phyloP scores from a whole-genome alignment of 2,888 invertebrate genomes.

The Sinopyrophorus schimmeli region DNA sequence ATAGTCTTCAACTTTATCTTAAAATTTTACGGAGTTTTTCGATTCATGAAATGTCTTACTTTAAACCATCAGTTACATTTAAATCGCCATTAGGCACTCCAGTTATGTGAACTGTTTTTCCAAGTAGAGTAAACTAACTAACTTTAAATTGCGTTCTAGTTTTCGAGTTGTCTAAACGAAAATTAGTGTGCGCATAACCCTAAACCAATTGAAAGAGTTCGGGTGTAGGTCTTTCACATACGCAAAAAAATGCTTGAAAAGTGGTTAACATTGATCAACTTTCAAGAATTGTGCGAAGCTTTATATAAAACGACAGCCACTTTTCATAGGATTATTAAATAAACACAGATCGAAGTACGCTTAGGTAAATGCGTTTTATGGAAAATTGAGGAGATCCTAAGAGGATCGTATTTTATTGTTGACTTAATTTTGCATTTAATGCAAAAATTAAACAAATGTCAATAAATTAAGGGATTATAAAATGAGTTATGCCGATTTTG shows the following conservation, averaged over 20 bases:
- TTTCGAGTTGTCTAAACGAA: slow-evolving; percentile 2
- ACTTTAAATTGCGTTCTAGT: slow-evolving; percentile 2
- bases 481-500: no score
- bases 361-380: slow-evolving; percentile 10
- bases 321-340: slow-evolving; percentile 8
- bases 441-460: no score
- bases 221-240: neutral
- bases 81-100: neutral
- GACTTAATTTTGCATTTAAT: no score
- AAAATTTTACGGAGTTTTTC: no score
- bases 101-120: neutral
- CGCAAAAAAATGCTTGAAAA: no score
- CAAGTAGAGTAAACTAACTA: neutral
- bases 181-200: neutral
- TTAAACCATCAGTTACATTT: no score
- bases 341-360: slow-evolving; percentile 1
- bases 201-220: slow-evolving; percentile 2
- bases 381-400: no score
- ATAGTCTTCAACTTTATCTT: no score
- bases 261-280: slow-evolving; percentile 12
- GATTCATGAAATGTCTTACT: no score
- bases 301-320: slow-evolving; percentile 8
- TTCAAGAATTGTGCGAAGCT: neutral
- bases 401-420: no score
- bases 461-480: no score